Evolutionary conservation across 2,797 vertebrate genomes (phyloP).

Genomic region (Alosa sapidissima): DNA sequence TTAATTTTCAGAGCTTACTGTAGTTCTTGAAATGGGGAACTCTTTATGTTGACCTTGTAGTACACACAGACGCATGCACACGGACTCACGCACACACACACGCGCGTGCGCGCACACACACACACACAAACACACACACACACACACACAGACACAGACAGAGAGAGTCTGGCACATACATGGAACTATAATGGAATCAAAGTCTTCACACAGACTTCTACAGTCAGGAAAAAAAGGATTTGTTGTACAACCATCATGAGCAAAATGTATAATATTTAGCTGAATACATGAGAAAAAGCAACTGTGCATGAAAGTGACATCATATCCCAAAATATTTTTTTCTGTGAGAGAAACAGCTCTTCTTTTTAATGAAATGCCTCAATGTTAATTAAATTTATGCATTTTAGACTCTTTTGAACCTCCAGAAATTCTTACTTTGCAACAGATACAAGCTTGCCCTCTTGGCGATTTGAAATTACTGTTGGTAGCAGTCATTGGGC

Average conservation of each 20-base stretch:
- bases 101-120: too few relatives aligned
- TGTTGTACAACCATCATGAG: neutral
- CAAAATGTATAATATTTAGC: neutral
- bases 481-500: slow-evolving; percentile 33
- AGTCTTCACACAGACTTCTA: neutral
- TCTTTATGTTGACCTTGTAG: neutral
- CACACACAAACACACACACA: too few relatives aligned
- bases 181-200: neutral
- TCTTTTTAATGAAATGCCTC: slow-evolving; percentile 12
- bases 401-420: slow-evolving; percentile 37
- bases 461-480: slow-evolving; percentile 38
- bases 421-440: neutral
- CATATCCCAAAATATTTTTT: neutral
- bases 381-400: slow-evolving; percentile 41
- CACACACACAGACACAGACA: too few relatives aligned
- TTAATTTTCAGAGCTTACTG: neutral
- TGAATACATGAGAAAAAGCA: neutral
- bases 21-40: neutral
- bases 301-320: slow-evolving; percentile 1
- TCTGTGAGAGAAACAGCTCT: neutral
- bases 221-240: neutral
- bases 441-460: slow-evolving; percentile 29
- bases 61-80: neutral
- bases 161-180: neutral
- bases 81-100: too few relatives aligned